A percentile compares a stretch with the other conserved stretches of the same genome.
Conservation (phyloP, 1,140 invertebrate genomes). For the Cheumatopsyche charites region DNA sequence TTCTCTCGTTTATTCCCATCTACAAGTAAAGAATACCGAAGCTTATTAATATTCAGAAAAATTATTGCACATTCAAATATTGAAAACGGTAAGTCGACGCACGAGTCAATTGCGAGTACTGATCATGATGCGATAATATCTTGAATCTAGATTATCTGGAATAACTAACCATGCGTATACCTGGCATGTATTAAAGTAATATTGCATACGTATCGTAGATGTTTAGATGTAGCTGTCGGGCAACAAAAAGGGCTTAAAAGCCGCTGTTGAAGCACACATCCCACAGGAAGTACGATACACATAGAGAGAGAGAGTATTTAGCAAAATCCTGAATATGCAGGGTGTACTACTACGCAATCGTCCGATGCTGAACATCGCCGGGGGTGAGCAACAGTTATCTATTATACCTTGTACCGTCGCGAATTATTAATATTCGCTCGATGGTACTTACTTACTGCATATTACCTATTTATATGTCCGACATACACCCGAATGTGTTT, state of each 20-base stretch:
- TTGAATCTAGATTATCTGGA: slow-evolving; percentile 20
- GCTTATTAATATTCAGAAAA: not conserved
- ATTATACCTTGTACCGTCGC: not conserved
- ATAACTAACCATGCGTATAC: slow-evolving; percentile 16
- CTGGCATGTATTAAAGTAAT: slow-evolving; percentile 23
- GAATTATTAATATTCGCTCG: slow-evolving; percentile 19
- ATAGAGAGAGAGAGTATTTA: not conserved
- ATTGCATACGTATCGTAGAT: slow-evolving; percentile 14
- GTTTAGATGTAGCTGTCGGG: no score
- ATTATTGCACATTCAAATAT: no score
- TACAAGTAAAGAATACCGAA: no score
- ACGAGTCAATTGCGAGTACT: not conserved
- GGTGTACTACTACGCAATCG: not conserved
- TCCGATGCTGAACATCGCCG: slow-evolving; percentile 8
- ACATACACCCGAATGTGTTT: no score
- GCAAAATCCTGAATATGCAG: not conserved
- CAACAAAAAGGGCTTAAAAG: slow-evolving; percentile 38
- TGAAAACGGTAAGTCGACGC: no score
- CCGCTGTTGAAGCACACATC: not conserved
- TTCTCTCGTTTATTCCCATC: no score
- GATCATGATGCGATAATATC: slow-evolving; percentile 2
- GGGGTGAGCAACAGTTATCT: slow-evolving; percentile 19
- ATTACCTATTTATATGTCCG: no score
- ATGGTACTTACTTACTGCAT: not conserved
- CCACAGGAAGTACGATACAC: slow-evolving; percentile 26